Evolutionary conservation across 2,113 vertebrate species (phyloP).

Genomic region (Athene cunicularia): DNA sequence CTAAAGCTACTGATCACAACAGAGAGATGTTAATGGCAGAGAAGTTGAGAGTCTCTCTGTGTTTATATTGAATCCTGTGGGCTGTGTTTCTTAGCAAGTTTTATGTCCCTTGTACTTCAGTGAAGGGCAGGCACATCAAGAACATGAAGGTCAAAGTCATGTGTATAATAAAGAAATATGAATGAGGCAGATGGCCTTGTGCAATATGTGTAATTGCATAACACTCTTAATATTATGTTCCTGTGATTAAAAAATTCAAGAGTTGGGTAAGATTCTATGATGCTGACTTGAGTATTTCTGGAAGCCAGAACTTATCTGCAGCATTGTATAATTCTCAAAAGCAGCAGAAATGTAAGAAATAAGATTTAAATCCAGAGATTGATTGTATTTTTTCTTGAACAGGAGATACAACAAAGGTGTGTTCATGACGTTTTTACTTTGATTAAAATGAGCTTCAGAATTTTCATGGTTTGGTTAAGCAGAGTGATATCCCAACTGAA

Average conservation of each 20-base stretch:
- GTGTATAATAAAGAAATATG: neutral
- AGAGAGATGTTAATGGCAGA: neutral
- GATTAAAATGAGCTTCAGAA: neutral
- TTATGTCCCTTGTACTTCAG: neutral
- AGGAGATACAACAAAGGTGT: neutral
- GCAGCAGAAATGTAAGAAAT: neutral
- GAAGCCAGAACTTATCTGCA: neutral
- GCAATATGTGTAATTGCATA: neutral
- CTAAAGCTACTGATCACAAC: neutral
- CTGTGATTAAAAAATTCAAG: neutral
- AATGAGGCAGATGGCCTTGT: neutral
- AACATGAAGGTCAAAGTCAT: neutral
- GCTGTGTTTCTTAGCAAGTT: neutral
- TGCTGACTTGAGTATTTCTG: neutral
- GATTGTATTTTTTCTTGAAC: neutral
- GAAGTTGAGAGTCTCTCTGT: neutral
- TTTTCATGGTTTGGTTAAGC: neutral
- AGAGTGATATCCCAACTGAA: neutral
- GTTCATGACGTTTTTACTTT: neutral
- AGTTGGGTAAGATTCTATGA: neutral
- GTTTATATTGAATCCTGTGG: neutral
- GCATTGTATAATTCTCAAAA: neutral
- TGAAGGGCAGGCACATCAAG: neutral
- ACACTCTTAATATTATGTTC: neutral
- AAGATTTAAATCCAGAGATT: neutral